Base-by-base conservation (phyloP, 2,113 vertebrate species). In the Cavia porcellus region DNA sequence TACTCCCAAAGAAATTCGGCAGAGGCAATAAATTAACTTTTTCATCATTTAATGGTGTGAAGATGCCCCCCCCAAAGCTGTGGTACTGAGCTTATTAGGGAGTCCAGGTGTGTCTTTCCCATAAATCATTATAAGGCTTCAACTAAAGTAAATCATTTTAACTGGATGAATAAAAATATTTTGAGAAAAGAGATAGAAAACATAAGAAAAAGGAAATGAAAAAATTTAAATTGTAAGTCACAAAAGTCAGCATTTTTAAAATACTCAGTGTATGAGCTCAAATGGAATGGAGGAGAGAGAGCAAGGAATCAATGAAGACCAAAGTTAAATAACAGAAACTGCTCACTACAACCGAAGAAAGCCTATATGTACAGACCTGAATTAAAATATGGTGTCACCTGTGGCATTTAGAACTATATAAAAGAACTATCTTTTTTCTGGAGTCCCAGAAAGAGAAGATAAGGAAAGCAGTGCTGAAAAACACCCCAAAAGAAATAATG, bases 31-130 rank as follows among this genome's bases (percentile, higher is more conserved):
- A 13, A 45, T 6, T 45, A 45, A 24, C 1, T 20, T 28, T 84
- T n/a, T 30, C 20, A 42, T 38, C 19, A 42, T 30, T 7, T 61
- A 28, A 68, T 90, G 15, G 57, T 68, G 17, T 70, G 62, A n/a
- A 55, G 10, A 14, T 25, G 17, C 9, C 32, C 8, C 20, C 5
- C 32, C 32, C 1, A 0, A 35, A 52, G 22, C 5, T 32, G 28
- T 38, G 10, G 38, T 57, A 94, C 64, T 64, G 11, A 47, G 12
- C 24, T 64, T 64, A 45, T 0, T 10, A 6, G 38, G 5, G 24
- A 35, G 19, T 94, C 7, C 24, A 20, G 22, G 45, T 32, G 17
- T 74, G 28, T n/a, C 28, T 72, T 7, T 12, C 32, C 22, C 13
- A 38, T 25, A 13, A 30, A 1, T 13, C 45, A 11, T 77, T n/a